phyloP scores from a whole-genome alignment of 2,113 vertebrate species.

The Neodon shergylaensis region DNA sequence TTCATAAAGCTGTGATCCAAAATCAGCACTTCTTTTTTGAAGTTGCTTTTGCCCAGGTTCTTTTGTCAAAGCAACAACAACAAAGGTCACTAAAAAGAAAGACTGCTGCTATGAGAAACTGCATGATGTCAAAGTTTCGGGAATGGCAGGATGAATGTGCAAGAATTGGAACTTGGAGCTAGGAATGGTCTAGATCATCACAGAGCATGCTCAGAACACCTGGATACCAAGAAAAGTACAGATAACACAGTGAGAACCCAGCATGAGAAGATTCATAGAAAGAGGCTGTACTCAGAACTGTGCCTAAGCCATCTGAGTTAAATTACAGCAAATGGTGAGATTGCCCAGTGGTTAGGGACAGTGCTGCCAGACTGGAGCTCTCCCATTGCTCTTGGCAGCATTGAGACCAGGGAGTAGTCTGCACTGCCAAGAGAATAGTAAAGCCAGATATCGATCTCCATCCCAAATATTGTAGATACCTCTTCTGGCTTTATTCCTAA shows the following conservation, averaged over 20 bases:
- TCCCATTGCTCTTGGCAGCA: background rate
- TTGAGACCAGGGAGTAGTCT: background rate
- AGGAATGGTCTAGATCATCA: too few relatives aligned
- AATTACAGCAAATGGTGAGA: background rate
- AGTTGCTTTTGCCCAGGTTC: background rate
- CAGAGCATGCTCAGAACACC: background rate
- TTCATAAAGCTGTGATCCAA: background rate
- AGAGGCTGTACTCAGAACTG: background rate
- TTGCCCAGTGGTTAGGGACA: background rate
- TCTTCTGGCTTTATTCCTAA: background rate
- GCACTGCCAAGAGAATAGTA: background rate
- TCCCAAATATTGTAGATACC: background rate
- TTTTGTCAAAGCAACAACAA: background rate
- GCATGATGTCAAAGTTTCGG: background rate
- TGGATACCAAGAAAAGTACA: background rate
- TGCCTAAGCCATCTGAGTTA: background rate
- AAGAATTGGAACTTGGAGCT: background rate
- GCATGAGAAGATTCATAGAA: background rate
- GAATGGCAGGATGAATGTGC: background rate
- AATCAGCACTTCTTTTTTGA: background rate
- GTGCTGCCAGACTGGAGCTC: too few relatives aligned
- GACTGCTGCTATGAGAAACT: background rate
- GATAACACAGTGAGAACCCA: background rate
- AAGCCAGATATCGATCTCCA: background rate
- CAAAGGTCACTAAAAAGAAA: background rate